These are phyloP conservation scores for Sclerurus mexicanus DNA, from an alignment of 2,113 vertebrate species.

Conservation along the genomic window DNA sequence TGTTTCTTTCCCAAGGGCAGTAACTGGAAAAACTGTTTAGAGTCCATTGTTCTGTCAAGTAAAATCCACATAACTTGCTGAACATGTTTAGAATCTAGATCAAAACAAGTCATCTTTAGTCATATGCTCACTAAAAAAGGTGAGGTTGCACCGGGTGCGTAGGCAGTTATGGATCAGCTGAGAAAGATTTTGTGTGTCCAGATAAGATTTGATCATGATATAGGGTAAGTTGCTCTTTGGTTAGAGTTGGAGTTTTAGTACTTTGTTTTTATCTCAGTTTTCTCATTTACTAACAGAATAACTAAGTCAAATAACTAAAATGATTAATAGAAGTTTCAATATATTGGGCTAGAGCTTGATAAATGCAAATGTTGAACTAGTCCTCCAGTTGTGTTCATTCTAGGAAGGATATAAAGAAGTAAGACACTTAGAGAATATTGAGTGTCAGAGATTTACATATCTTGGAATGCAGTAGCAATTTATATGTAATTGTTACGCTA, in stretches of 20 bases:
- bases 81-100: not conserved
- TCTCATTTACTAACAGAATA: not conserved
- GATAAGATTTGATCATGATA: not conserved
- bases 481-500: not conserved
- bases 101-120: not conserved
- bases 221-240: not conserved
- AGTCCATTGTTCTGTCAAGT: not conserved
- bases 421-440: not conserved
- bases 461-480: not conserved
- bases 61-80: not conserved
- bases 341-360: not conserved
- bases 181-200: not conserved
- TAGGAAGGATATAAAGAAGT: not conserved
- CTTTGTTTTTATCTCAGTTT: not conserved
- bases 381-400: not conserved
- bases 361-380: not conserved
- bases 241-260: not conserved
- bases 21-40: not conserved
- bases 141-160: not conserved
- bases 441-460: not conserved
- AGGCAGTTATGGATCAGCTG: not conserved
- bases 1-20: not conserved
- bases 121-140: not conserved
- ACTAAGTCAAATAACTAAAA: not conserved
- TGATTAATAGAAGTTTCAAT: not conserved